Percentiles rank a stretch among this genome's conserved stretches.
Conservation (phyloP, 2,113 vertebrate genomes). For the Oreochromis spilurus region DNA sequence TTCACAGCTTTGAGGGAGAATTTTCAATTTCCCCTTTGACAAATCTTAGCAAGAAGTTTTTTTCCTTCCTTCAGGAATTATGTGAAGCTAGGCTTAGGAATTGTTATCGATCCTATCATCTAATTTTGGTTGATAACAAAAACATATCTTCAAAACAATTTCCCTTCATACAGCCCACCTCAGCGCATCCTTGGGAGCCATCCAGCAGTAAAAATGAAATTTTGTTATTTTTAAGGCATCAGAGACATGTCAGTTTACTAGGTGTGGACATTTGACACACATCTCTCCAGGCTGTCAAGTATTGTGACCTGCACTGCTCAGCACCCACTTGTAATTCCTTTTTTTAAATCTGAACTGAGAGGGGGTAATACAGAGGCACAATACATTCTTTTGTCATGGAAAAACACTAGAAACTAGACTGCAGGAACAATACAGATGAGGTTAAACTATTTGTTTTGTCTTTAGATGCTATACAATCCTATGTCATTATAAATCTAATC, state of each 20-base stretch:
- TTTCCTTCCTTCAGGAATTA: neutral
- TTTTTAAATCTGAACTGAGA: neutral
- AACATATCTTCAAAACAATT: neutral
- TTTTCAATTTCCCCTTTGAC: neutral
- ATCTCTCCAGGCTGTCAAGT: slow-evolving; percentile 20
- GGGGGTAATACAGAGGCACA: neutral
- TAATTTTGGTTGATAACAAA: neutral
- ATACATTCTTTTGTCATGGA: neutral
- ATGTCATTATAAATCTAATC: neutral
- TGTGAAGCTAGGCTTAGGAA: neutral
- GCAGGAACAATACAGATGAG: neutral
- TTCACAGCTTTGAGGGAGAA: neutral
- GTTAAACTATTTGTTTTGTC: neutral
- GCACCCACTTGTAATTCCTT: neutral
- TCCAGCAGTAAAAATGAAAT: slow-evolving; percentile 36
- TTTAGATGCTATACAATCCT: neutral
- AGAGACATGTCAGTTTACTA: slow-evolving; percentile 35
- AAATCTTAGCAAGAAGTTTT: neutral
- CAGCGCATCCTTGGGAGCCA: neutral
- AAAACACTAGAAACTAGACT: neutral
- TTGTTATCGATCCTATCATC: neutral
- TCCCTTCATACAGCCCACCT: neutral
- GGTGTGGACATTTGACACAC: slow-evolving; percentile 6
- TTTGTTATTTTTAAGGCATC: slow-evolving; percentile 36
- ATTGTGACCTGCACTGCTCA: neutral